Evolutionary conservation across 2,113 vertebrate genomes (phyloP).

Genomic region (Sylvilagus bachmani): DNA sequence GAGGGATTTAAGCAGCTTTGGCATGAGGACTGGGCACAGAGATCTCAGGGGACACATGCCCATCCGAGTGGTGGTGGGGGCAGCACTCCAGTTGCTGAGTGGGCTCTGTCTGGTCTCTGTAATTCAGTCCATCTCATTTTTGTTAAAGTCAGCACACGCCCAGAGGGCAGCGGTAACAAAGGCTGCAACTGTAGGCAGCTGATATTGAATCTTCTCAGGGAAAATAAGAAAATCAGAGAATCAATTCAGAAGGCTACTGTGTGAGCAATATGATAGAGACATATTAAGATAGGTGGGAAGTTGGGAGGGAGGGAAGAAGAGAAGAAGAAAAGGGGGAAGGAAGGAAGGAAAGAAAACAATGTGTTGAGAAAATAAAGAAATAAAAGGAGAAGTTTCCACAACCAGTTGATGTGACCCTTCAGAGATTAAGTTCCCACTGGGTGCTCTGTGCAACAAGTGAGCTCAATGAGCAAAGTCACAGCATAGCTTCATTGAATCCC

Average conservation of each 20-base stretch:
- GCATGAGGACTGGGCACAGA: neutral
- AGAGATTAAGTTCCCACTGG: neutral
- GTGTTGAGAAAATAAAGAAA: neutral
- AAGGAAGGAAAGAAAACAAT: neutral
- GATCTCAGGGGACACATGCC: neutral
- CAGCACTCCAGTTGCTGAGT: neutral
- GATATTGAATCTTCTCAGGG: neutral
- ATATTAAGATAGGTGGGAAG: neutral
- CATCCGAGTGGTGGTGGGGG: neutral
- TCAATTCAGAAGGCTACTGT: too few species aligned
- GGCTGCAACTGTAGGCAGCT: neutral
- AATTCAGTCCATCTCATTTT: neutral
- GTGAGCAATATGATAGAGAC: neutral
- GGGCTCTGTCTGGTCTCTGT: neutral
- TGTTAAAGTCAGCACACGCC: neutral
- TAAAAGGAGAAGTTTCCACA: neutral
- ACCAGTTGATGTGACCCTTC: neutral
- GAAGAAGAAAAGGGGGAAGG: neutral
- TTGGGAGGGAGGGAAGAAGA: neutral
- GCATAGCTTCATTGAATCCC: neutral
- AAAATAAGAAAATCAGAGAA: too few species aligned
- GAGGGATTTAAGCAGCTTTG: neutral
- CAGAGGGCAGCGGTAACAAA: neutral
- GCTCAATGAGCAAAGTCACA: neutral
- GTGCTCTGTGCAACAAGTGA: neutral